Evolutionary conservation across 1,140 invertebrate species (phyloP), one percentile per base, ranked within the genome.

Genomic region (Odontomachus brunneus): DNA sequence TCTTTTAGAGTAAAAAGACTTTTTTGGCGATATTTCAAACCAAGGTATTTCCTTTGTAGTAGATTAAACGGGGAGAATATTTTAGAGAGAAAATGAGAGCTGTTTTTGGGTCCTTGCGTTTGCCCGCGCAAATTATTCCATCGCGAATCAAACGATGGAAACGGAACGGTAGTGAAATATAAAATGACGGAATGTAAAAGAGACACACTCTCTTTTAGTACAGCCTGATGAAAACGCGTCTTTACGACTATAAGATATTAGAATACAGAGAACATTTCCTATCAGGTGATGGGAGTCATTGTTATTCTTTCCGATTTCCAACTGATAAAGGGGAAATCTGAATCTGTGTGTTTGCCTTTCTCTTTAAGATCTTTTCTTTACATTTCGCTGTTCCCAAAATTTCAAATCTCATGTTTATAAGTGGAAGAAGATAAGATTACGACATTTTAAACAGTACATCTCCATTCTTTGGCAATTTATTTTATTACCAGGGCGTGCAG

Each of bases 61-160:
- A n/a, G n/a, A n/a, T n/a, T n/a, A n/a, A n/a, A n/a, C n/a, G n/a
- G n/a, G n/a, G n/a, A n/a, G n/a, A n/a, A n/a, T n/a, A n/a, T n/a
- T n/a, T n/a, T n/a, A 44, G 9, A 44, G 38, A 44, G 38, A 11
- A 7, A 11, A 1, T 5, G 9, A 44, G 75, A 80, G 22, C 75
- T 38, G 71, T 65, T 80, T 80, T 80, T 80, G 17, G 33, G 44
- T 71, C 75, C 69, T 80, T 71, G 3, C 38, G 38, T 80, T 80
- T 55, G 22, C 51, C 24, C 53, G 65, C 66, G 65, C 51, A 24
- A 59, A 69, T 69, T 78, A 78, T 78, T 78, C 75, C 33, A 51
- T 57, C 63, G 33, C 51, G 49, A 44, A 44, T 38, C n/a, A 60
- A 62, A 26, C 38, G 11, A 4, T 15, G 22, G 9, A 67, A 49